Evolutionary conservation across 2,113 vertebrate genomes (phyloP), one percentile per base, ranked within the genome.

Genomic region (Megalops atlanticus): DNA sequence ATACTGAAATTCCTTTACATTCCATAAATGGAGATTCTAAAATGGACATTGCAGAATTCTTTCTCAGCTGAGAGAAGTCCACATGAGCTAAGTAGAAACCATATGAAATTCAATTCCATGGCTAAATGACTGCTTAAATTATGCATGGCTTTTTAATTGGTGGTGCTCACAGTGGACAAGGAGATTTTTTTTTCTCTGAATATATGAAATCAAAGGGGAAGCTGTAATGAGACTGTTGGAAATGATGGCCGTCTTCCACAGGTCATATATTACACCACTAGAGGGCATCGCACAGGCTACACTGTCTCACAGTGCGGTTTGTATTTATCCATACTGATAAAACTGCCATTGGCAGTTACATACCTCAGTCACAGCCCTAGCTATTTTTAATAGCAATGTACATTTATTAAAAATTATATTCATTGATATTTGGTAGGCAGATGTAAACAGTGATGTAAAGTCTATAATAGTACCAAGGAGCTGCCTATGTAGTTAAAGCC

Each of bases 81-180:
- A 38, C 47, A 76, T 80, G 85, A 88, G 86, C 88, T 82, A 83
- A 87, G 84, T 71, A 75, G 81, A 83, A 86, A 89, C 91, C 83
- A 84, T 79, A 84, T 86, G 88, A 84, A 87, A 82, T 91, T 89
- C 89, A 84, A 92, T 83, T 88, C 81, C 40, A 77, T 43, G 84
- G 82, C 88, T 82, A 90, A 92, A 92, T 90, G 81, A 86, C 85
- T 87, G 86, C 86, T 80, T 94, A 88, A 93, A 93, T 94, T 93
- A 94, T 93, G 91, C 89, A 94, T 90, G 79, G 82, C 85, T 88
- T 92, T 92, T 93, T 93, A 93, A 94, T 94, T 94, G 93, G 87
- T 86, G 80, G 77, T 78, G 76, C 81, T 83, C 77, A 78, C 79
- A 72, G 80, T 74, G 83, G 85, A 85, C 85, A 24, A 80, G 85